These are phyloP conservation scores for Pterocles orientalis DNA, from an alignment of 2,113 vertebrate species.

Conservation along the genomic window DNA sequence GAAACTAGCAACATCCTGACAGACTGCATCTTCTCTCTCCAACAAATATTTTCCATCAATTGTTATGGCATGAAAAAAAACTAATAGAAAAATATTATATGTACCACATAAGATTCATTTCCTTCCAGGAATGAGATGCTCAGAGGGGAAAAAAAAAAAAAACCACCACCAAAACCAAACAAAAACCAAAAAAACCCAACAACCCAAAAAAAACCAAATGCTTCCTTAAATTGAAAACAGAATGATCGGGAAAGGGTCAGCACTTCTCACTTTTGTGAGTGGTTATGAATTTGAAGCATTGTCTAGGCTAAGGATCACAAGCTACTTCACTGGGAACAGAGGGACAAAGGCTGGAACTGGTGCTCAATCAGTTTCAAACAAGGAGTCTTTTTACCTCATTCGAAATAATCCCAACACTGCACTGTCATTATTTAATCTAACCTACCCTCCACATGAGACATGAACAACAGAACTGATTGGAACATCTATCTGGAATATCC, in stretches of 20 bases:
- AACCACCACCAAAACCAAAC: no score
- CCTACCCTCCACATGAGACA: not conserved
- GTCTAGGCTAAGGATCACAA: not conserved
- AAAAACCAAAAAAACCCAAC: no score
- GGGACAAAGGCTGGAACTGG: not conserved
- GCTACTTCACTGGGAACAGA: not conserved
- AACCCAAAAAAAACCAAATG: not conserved
- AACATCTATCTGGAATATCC: not conserved
- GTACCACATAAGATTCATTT: constrained; percentile 27
- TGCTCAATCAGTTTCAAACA: not conserved
- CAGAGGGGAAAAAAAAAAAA: not conserved
- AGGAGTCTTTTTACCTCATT: not conserved
- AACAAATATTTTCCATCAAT: constrained; percentile 28
- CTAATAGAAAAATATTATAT: constrained; percentile 26
- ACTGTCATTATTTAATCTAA: not conserved
- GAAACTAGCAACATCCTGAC: constrained; percentile 4
- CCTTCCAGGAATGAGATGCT: constrained; percentile 16
- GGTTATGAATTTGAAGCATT: not conserved
- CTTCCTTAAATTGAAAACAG: not conserved
- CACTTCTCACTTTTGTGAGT: not conserved
- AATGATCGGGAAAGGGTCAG: not conserved
- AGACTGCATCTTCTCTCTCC: not conserved
- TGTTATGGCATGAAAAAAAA: not conserved
- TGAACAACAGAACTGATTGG: not conserved
- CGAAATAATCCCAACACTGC: not conserved